Evolutionary conservation across 2,113 vertebrate species (phyloP), one percentile per base, ranked within the genome.

Genomic region (Psittacara wagleri): DNA sequence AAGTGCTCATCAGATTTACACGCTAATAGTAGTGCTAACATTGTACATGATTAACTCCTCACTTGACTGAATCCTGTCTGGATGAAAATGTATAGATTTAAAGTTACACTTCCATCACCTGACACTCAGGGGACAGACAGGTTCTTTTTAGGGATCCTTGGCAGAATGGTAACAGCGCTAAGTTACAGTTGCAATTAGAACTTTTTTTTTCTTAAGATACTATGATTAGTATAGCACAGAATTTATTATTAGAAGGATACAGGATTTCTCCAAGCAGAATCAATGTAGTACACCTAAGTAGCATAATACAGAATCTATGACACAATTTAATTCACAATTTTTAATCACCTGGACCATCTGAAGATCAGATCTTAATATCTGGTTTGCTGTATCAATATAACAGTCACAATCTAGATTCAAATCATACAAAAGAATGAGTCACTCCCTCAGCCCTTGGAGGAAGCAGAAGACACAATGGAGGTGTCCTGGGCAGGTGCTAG

Each of bases 1-100:
- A 94, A 91, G 87, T 74, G 64, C 83, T 93, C 79, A 86, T 95
- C 76, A 80, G 83, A 95, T 90, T 93, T 95, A 92, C 79, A 88
- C 83, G 68, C 79, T 90, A 94, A 93, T 94, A 86, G 75, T 88
- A 90, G 83, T 90, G 64, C 68, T 88, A 88, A 59, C 51, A 63
- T 78, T 78, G 80, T 92, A 78, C 51, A 12, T 54, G 37, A 94
- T 83, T 95, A 92, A 85, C 19, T 74, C 13, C 41, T 83, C 63
- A 77, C 29, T 76, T 77, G 54, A 49, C 44, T 66, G 74, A 84
- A 54, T 57, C 41, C 55, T 85, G 25, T 46, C 59, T 68, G 39
- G 35, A 25, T 73, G 33, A 81, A 55, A 43, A 54, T 39, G 13
- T 43, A 11, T 17, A 61, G 24, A n/a, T 64, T 64, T 72, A 57